Conservation (phyloP, 1,140 invertebrate species). For the Musca vetustissima region DNA sequence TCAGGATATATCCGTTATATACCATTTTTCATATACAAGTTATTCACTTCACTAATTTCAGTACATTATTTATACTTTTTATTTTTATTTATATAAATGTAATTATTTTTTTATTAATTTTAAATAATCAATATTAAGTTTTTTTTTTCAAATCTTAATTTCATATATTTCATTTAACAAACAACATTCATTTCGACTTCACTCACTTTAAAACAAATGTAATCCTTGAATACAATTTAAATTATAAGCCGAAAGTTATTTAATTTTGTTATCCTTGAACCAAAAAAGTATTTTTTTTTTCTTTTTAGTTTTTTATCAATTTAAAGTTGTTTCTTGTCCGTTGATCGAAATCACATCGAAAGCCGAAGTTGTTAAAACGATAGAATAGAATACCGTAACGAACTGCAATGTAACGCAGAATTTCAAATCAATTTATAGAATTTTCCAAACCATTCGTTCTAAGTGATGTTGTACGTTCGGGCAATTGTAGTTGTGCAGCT, state of each 20-base stretch:
- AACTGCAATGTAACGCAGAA: constrained; percentile 12
- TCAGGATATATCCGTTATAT: too few relatives aligned
- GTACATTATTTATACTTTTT: too few relatives aligned
- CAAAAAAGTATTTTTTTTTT: background rate
- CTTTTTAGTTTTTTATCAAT: background rate
- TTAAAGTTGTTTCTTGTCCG: background rate
- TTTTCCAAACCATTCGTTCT: constrained; percentile 8
- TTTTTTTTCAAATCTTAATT: too few relatives aligned
- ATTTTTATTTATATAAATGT: too few relatives aligned
- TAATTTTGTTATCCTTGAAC: constrained; percentile 5
- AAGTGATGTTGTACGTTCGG: background rate
- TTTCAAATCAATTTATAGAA: constrained; percentile 18
- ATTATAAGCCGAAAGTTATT: background rate
- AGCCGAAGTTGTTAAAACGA: constrained; percentile 3
- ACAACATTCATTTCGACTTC: background rate
- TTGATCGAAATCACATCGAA: constrained; percentile 11
- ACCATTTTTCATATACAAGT: too few relatives aligned
- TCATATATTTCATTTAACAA: too few relatives aligned
- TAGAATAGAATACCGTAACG: constrained; percentile 14
- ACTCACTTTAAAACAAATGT: background rate
- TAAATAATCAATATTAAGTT: too few relatives aligned
- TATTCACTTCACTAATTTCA: too few relatives aligned
- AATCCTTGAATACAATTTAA: background rate
- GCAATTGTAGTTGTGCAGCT: too few relatives aligned
- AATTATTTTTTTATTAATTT: too few relatives aligned